These are phyloP conservation scores for Sinosuthora webbiana DNA, from an alignment of 2,113 vertebrate species.

Conservation along the genomic window DNA sequence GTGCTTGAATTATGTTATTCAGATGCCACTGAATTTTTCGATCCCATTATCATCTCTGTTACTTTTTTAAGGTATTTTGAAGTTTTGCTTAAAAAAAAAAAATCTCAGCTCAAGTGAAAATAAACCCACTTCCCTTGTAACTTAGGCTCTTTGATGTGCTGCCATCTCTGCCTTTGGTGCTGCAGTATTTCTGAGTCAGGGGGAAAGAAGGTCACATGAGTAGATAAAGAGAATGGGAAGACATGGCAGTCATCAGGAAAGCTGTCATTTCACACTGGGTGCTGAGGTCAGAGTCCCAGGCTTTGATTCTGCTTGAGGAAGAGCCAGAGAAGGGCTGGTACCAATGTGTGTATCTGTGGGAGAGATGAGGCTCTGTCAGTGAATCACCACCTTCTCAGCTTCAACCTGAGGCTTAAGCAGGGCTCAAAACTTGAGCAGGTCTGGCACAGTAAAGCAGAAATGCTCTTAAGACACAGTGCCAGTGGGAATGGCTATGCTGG, in stretches of 20 bases:
- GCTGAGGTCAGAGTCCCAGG: background rate
- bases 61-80: constrained; percentile 11
- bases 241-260: background rate
- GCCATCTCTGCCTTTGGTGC: background rate
- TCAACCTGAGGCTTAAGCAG: background rate
- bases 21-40: background rate
- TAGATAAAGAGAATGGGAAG: background rate
- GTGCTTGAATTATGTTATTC: background rate
- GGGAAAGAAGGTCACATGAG: background rate
- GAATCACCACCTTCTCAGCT: background rate
- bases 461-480: background rate
- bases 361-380: background rate
- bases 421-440: background rate
- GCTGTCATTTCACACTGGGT: background rate
- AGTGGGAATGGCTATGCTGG: background rate
- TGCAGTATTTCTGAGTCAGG: background rate
- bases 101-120: background rate
- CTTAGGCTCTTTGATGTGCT: background rate
- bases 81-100: background rate
- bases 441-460: background rate
- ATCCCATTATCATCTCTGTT: background rate
- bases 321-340: background rate
- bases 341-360: background rate
- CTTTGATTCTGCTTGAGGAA: background rate
- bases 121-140: background rate